Percentiles rank a stretch among this genome's conserved stretches.
phyloP scores from a whole-genome alignment of 2,797 vertebrate genomes.

The Parambassis ranga region DNA sequence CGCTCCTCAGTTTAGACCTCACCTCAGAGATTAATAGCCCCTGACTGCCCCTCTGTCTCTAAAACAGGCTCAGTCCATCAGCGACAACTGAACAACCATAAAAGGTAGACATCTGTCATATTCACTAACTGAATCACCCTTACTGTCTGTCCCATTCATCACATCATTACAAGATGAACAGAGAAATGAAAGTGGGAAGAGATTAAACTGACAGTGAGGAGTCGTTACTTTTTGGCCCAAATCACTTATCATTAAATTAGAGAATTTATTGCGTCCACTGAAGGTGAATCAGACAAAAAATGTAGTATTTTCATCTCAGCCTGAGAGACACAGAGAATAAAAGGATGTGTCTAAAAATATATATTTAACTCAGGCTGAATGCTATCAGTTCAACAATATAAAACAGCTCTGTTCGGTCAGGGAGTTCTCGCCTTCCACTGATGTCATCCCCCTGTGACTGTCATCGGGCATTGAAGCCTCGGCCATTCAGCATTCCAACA shows the following conservation, averaged over 20 bases:
- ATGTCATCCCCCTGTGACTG: slow-evolving; percentile 60
- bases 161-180: slow-evolving; percentile 14
- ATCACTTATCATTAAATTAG: background rate
- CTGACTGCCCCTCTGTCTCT: background rate
- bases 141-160: slow-evolving; percentile 13
- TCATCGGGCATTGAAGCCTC: slow-evolving; percentile 34
- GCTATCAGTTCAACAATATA: background rate
- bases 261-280: background rate
- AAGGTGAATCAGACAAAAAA: background rate
- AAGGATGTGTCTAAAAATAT: slow-evolving; percentile 31
- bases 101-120: slow-evolving; percentile 31
- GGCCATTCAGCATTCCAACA: slow-evolving; percentile 47
- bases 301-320: slow-evolving; percentile 1
- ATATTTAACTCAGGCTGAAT: background rate
- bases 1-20: background rate
- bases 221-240: slow-evolving; percentile 1
- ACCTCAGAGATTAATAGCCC: slow-evolving; percentile 16
- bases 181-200: slow-evolving; percentile 5
- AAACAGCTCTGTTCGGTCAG: slow-evolving; percentile 10
- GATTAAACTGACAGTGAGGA: slow-evolving; percentile 30
- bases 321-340: slow-evolving; percentile 14
- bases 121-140: background rate
- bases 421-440: slow-evolving; percentile 39
- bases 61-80: slow-evolving; percentile 19
- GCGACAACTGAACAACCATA: slow-evolving; percentile 17